Base-by-base conservation (phyloP, 2,888 invertebrate genomes). In the Catotricha subobsoleta region DNA sequence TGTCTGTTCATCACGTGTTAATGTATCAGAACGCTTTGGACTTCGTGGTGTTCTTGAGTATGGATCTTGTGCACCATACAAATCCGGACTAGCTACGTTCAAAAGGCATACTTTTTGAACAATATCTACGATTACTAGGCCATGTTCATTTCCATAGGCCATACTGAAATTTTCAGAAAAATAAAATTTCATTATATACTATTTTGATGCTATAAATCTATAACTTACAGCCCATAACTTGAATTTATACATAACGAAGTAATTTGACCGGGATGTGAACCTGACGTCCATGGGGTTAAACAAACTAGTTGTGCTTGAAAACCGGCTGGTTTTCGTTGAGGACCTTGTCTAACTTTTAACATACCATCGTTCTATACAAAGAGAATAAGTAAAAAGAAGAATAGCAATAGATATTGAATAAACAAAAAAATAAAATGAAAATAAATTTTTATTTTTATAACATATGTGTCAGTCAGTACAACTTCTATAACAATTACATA, bases 291-390 rank as follows among this genome's bases (percentile, higher is more conserved):
- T 40, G 79, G 80, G 54, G 95, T 87, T 56, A 95, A 68, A 64
- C 94, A 94, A 50, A 94, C 86, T 49, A 98, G 70, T 56, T 91
- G 83, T 38, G 92, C 87, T 70, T 97, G 95, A 72, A 92, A 98
- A 49, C 97, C 98, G n/a, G 94, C 72, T 30, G 82, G 76, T 64
- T 92, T 81, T 57, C 91, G 84, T 56, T 81, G 76, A 45, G 72
- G 66, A 28, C 88, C 88, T 40, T 71, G 62, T 54, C 79, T 74
- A 41, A 86, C 82, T 60, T 72, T 73, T 44, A 82, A 65, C 45
- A 65, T 54, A 54, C 65, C 54, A 57, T 63, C 64, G 51, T 59
- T 60, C 66, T 65, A 39, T 18, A 47, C 50, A 29, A 15, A 2
- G 6, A n/a, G n/a, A n/a, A n/a, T n/a, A n/a, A n/a, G n/a, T n/a